phyloP scores from a whole-genome alignment of 2,113 vertebrate genomes.

The Grallaria varia region DNA sequence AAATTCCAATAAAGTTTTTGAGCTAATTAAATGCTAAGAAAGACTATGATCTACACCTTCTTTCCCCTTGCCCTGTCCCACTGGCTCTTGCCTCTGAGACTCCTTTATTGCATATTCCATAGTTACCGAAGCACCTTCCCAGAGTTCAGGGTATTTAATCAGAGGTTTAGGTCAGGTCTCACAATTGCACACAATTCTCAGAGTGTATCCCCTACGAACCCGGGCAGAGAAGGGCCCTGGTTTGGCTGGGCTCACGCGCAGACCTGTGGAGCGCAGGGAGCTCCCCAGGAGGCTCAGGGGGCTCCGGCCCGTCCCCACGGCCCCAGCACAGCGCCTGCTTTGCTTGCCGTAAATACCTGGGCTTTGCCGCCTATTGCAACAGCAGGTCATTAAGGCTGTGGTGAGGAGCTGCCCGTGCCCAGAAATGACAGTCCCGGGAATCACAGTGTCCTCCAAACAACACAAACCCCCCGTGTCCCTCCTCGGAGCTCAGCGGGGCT shows the following conservation, averaged over 20 bases:
- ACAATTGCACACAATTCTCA: background rate
- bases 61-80: background rate
- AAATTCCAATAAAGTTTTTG: background rate
- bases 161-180: background rate
- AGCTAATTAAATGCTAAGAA: background rate
- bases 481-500: background rate
- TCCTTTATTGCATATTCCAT: background rate
- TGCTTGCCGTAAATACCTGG: slow-evolving; percentile 50
- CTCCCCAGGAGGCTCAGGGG: background rate
- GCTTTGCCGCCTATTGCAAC: slow-evolving; percentile 26
- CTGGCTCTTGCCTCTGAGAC: background rate
- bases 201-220: background rate
- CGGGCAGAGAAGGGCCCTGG: background rate
- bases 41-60: background rate
- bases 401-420: background rate
- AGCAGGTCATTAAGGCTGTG: background rate
- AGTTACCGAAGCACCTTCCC: background rate
- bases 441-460: background rate
- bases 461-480: background rate
- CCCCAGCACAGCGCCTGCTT: background rate
- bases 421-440: background rate
- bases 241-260: accelerated
- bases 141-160: background rate
- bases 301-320: background rate
- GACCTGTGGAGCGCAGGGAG: background rate